phyloP scores from a whole-genome alignment of 2,113 vertebrate genomes.

The Verasper variegatus region DNA sequence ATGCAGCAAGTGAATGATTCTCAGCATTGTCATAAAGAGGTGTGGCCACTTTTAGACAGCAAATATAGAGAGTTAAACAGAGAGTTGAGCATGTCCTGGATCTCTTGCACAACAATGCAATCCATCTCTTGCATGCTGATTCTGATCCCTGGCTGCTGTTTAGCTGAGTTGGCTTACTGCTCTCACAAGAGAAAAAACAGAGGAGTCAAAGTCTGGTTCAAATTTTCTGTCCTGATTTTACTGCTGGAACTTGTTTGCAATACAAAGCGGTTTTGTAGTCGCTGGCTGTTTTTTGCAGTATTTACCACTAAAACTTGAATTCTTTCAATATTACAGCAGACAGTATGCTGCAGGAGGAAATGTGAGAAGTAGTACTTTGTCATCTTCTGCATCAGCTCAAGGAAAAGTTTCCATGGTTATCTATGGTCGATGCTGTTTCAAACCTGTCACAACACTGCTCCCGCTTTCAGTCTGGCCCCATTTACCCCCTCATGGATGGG shows the following conservation, averaged over 20 bases:
- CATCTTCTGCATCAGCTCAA: constrained; percentile 1
- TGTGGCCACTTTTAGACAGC: constrained; percentile 17
- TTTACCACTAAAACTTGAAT: constrained; percentile 41
- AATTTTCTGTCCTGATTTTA: constrained; percentile 69
- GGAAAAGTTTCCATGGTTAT: constrained; percentile 1
- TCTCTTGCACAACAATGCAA: constrained; percentile 22
- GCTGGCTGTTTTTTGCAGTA: constrained; percentile 45
- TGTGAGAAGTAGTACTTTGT: constrained; percentile 3
- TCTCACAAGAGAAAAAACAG: constrained; percentile 47
- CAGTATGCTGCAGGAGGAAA: background rate
- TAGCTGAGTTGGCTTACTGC: constrained; percentile 49
- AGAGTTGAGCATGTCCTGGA: background rate
- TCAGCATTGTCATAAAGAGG: constrained; percentile 34
- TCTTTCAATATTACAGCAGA: constrained; percentile 24
- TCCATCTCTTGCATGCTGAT: constrained; percentile 43
- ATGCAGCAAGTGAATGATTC: background rate
- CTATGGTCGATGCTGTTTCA: background rate
- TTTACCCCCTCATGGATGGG: constrained; percentile 14
- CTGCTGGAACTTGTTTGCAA: constrained; percentile 76
- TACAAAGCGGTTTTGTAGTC: constrained; percentile 62
- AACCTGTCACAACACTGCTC: constrained; percentile 16
- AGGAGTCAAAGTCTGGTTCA: constrained; percentile 64
- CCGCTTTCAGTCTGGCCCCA: background rate
- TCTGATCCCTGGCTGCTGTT: constrained; percentile 50
- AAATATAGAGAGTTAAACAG: background rate